Evolutionary conservation across 2,797 vertebrate genomes (phyloP).

Genomic region (Hirundo rustica): DNA sequence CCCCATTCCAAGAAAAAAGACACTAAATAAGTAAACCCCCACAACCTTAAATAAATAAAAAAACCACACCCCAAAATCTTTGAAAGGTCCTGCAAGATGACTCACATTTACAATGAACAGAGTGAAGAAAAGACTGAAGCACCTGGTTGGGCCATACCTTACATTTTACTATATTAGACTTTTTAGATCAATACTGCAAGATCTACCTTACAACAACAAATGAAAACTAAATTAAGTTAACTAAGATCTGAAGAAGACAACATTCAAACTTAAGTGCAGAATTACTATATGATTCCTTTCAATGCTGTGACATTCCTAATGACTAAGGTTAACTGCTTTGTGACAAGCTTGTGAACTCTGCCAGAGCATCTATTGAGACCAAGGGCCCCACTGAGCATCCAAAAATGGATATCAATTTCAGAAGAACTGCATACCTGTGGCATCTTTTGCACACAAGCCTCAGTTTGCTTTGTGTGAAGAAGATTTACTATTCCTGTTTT

Average conservation of each 20-base stretch:
- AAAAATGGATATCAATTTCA: neutral
- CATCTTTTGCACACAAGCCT: neutral
- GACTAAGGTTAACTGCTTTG: neutral
- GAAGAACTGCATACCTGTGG: neutral
- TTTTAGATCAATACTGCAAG: neutral
- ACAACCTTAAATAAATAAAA: neutral
- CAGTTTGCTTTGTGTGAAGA: neutral
- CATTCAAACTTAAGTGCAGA: neutral
- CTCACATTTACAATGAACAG: neutral
- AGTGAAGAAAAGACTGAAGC: neutral
- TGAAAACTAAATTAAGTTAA: neutral
- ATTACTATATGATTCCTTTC: neutral
- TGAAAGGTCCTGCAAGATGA: neutral
- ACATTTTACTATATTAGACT: neutral
- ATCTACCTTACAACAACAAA: neutral
- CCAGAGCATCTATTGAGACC: neutral
- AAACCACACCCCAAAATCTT: neutral
- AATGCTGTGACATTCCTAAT: neutral
- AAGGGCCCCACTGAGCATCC: neutral
- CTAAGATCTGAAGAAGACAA: neutral
- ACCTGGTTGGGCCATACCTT: neutral
- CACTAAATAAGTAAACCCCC: neutral
- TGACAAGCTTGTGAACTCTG: neutral
- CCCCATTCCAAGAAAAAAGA: neutral
- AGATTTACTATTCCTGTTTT: neutral